Evolutionary conservation across 2,113 vertebrate genomes (phyloP).

Genomic region (Trematomus loennbergii): DNA sequence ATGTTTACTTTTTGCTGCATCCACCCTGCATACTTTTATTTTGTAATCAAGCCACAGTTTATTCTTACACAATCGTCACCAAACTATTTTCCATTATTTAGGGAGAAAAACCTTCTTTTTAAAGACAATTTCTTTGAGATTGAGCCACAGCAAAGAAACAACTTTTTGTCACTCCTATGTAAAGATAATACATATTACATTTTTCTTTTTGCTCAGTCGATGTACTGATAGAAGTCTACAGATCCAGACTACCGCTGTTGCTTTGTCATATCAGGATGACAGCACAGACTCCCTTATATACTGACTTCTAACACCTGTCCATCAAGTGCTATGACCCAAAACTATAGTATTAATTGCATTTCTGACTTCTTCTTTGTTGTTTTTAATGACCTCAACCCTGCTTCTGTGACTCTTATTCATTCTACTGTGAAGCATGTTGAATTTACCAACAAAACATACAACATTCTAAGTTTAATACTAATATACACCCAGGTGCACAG

Average conservation of each 20-base stretch:
- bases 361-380: neutral
- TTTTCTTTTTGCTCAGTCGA: no score
- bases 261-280: neutral
- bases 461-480: constrained; percentile 13
- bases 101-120: neutral
- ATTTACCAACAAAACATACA: constrained; percentile 1
- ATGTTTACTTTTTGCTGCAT: neutral
- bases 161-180: no score
- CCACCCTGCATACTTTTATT: neutral
- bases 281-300: neutral
- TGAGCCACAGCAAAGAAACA: neutral
- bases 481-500: constrained; percentile 9
- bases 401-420: neutral
- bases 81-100: no score
- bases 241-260: neutral
- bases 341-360: neutral
- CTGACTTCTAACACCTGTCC: constrained; percentile 1
- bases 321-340: neutral
- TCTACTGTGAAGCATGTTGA: neutral
- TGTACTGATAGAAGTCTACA: neutral
- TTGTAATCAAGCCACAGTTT: neutral
- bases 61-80: neutral
- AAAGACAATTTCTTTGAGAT: neutral
- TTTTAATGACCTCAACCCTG: neutral
- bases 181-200: no score